phyloP scores from a whole-genome alignment of 2,888 invertebrate genomes.

The Drosophila koepferae region DNA sequence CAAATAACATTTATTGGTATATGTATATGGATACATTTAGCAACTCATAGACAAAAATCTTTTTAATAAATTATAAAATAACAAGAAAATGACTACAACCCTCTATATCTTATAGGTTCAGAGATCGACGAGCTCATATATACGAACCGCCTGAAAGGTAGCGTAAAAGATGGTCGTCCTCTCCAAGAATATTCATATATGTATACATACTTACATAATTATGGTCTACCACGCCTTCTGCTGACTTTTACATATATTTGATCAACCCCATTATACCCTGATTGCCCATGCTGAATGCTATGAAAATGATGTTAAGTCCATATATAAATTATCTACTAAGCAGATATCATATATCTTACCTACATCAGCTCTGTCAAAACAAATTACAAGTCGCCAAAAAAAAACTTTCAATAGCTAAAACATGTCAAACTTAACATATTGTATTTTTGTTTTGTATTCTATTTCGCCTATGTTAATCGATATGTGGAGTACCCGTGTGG shows the following conservation, averaged over 20 bases:
- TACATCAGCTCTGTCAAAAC: not conserved
- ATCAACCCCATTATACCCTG: not conserved
- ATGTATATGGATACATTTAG: too few species aligned
- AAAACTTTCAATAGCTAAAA: slow-evolving; percentile 27
- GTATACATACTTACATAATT: not conserved
- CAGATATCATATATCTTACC: not conserved
- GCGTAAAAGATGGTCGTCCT: too few species aligned
- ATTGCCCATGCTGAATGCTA: not conserved
- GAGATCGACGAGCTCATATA: too few species aligned
- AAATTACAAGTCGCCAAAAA: slow-evolving; percentile 18
- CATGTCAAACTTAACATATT: slow-evolving; percentile 27
- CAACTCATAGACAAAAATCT: too few species aligned
- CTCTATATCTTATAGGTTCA: too few species aligned
- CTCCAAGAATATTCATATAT: not conserved
- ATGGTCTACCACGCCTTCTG: not conserved
- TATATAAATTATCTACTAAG: slow-evolving; percentile 12
- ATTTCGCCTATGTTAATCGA: slow-evolving; percentile 42
- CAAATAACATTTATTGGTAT: too few species aligned
- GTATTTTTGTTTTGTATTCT: slow-evolving; percentile 13
- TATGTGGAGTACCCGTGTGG: slow-evolving; percentile 43
- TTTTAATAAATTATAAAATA: too few species aligned
- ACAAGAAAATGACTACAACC: too few species aligned
- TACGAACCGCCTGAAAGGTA: too few species aligned
- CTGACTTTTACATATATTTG: not conserved
- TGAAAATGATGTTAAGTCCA: not conserved